Base-by-base conservation (phyloP, 2,797 vertebrate genomes). In the Sebastes kiyomatsui region DNA sequence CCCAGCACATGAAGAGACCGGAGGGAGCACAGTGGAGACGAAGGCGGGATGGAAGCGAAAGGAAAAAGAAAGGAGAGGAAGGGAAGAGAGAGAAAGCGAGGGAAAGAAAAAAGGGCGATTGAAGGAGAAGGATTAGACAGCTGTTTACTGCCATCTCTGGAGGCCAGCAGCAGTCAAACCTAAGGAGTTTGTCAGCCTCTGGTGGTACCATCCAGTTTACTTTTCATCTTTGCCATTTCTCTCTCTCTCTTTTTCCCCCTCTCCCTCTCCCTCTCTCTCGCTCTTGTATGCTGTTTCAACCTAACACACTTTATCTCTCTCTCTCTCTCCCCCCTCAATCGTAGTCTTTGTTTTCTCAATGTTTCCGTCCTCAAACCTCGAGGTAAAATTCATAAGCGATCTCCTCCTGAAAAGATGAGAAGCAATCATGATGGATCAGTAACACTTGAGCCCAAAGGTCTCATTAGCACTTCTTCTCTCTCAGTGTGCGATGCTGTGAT, bases 121-220 rank as follows among this genome's bases (percentile, higher is more conserved):
- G 84, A 88, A 79, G 75, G 71, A 60, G 79, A 82, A 77, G 88
- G 89, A 93, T 91, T 90, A 92, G 79, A 91, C 87, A 92, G 87
- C 90, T 90, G 87, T 92, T 92, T 90, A 87, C 89, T 88, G 91
- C 89, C 93, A 80, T 90, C 89, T 88, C 90, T 77, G 42, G 87
- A 85, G 89, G 87, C 84, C 76, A 83, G 80, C 82, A 86, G 83
- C 90, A 87, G 87, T 87, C 85, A 86, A 59, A 90, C 82, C 88
- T 75, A 65, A 88, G 72, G 71, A 89, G 87, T 93, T 87, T 87
- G 86, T 94, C 87, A 86, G 89, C 88, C 84, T 83, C 81, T 87
- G 86, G 82, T 91, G 83, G 58, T 75, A 64, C 89, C 35, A 80
- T 81, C 77, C 80, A 90, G 81, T 90, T 90, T 81, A 69, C 82